phyloP scores from a whole-genome alignment of 2,113 vertebrate species.

The Platysteira castanea region DNA sequence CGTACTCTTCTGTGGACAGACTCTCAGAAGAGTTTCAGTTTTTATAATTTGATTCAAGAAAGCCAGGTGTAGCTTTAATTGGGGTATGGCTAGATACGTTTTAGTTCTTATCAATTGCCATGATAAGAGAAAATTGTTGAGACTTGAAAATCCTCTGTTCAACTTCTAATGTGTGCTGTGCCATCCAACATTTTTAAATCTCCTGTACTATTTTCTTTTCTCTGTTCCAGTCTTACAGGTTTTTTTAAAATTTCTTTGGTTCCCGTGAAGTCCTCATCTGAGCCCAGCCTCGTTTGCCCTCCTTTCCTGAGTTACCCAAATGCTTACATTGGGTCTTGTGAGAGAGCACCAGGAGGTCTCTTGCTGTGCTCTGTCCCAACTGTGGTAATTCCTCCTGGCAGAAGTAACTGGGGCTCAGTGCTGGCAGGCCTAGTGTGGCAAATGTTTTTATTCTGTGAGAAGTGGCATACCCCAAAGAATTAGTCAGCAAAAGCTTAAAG shows the following conservation, averaged over 20 bases:
- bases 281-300: not conserved
- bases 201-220: not conserved
- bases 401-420: not conserved
- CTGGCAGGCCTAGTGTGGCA: not conserved
- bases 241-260: not conserved
- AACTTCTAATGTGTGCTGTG: not conserved
- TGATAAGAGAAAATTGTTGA: not conserved
- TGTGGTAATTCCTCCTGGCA: not conserved
- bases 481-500: not conserved
- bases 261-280: not conserved
- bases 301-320: not conserved
- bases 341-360: not conserved
- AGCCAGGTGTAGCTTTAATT: not conserved
- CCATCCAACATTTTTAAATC: not conserved
- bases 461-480: not conserved
- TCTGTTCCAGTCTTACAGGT: not conserved
- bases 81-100: not conserved
- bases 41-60: not conserved
- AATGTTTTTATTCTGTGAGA: not conserved
- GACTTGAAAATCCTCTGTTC: not conserved
- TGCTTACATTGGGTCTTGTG: not conserved
- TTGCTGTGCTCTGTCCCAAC: not conserved
- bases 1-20: not conserved
- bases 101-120: not conserved
- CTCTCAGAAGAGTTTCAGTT: not conserved